phyloP scores from a whole-genome alignment of 2,797 vertebrate genomes.

The Galago senegalensis region DNA sequence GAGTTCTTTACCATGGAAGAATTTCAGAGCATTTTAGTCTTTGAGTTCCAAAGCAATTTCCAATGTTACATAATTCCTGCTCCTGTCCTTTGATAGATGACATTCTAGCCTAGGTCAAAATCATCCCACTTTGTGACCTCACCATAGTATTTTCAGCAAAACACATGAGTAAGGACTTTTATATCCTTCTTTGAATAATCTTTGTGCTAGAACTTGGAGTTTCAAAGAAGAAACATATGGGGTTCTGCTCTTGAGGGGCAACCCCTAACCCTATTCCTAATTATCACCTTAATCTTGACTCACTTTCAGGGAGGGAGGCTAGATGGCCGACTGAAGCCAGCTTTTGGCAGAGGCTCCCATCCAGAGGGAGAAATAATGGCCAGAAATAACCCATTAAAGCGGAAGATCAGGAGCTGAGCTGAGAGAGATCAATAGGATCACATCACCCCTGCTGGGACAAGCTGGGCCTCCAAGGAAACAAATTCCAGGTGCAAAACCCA shows the following conservation, averaged over 20 bases:
- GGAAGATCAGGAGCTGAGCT: too few species aligned
- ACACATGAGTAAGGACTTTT: constrained; percentile 15
- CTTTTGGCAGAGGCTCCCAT: too few species aligned
- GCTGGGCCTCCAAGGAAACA: too few species aligned
- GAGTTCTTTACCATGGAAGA: neutral
- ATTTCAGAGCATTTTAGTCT: constrained; percentile 1
- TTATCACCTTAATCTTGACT: neutral
- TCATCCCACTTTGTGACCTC: neutral
- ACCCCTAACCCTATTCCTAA: neutral
- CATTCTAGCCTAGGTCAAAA: constrained; percentile 32
- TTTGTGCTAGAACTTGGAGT: constrained; percentile 38
- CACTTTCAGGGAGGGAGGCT: neutral
- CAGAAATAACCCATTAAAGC: too few species aligned
- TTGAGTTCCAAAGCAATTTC: constrained; percentile 37
- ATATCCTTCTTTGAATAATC: neutral
- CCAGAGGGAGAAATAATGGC: too few species aligned
- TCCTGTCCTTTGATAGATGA: neutral
- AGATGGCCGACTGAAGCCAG: too few species aligned
- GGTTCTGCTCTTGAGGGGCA: neutral
- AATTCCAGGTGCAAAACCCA: too few species aligned
- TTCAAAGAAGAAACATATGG: constrained; percentile 34
- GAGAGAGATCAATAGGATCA: too few species aligned
- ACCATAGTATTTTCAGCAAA: constrained; percentile 28
- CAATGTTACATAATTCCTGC: neutral
- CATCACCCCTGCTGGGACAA: too few species aligned